phyloP scores from a whole-genome alignment of 2,113 vertebrate species.

The Proteles cristata region DNA sequence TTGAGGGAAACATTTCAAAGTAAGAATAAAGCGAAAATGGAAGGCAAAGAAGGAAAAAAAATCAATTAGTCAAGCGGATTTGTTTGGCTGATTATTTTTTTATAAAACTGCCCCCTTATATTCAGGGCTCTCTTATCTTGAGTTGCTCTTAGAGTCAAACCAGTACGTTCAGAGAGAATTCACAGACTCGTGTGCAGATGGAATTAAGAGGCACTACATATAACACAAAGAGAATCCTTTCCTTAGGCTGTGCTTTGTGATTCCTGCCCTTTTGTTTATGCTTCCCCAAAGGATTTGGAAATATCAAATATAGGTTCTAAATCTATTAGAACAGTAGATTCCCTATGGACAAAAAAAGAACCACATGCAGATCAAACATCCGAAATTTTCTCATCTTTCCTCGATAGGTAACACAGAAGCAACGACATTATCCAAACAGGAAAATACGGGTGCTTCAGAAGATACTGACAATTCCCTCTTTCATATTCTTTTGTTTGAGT shows the following conservation, averaged over 20 bases:
- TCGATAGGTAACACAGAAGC: not conserved
- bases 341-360: constrained; percentile 22
- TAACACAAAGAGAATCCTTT: constrained; percentile 72
- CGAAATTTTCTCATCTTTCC: constrained; percentile 51
- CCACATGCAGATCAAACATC: constrained; percentile 59
- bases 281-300: constrained; percentile 57
- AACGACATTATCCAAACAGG: constrained; percentile 2
- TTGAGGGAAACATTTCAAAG: not conserved
- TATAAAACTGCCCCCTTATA: not conserved
- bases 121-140: constrained; percentile 7
- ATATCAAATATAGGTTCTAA: constrained; percentile 70
- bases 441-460: not conserved
- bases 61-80: not conserved
- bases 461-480: not conserved
- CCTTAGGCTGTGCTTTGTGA: constrained; percentile 63
- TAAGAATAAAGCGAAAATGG: not conserved
- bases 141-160: constrained; percentile 36
- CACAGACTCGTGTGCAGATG: not conserved
- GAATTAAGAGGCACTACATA: constrained; percentile 36
- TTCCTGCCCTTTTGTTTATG: constrained; percentile 70
- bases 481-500: constrained; percentile 36
- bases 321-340: constrained; percentile 67
- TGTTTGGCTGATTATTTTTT: constrained; percentile 14
- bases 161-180: not conserved
- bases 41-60: not conserved